Base-by-base conservation (phyloP, 2,113 vertebrate genomes). In the Tachysurus vachellii region DNA sequence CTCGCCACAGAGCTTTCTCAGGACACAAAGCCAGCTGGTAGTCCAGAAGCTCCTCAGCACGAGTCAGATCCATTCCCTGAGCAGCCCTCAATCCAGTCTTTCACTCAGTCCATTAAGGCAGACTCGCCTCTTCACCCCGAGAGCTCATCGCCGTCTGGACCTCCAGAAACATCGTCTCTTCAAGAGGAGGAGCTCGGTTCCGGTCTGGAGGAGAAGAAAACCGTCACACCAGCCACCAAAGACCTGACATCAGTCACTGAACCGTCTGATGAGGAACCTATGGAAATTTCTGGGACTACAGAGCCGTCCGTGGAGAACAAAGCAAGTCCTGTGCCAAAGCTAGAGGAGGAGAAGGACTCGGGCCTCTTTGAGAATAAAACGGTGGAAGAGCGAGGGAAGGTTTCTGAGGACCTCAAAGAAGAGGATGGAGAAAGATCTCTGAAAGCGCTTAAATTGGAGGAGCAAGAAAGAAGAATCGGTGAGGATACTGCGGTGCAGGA, bases 131-230 rank as follows among this genome's bases (percentile, higher is more conserved):
- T 93, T 83, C 82, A 83, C 62, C 62, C 82, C 92, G 93, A 93
- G 53, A 83, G 56, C 90, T 90, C 92, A 50, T 87, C 88, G 76
- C 88, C 88, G 89, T 92, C 89, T 81, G 94, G 95, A 77, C 93
- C 92, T 92, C 89, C 92, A 85, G 95, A 96, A 91, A 90, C 77
- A 73, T 89, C 93, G 88, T 75, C 87, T 88, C 83, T 89, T 88
- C 90, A 91, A 47, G 90, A 88, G 57, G 85, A 93, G 89, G 92
- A 88, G 71, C 87, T 91, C 85, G 88, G 88, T 88, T 91, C 91
- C 68, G 93, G 92, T 91, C 91, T 91, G 90, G 94, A 94, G 93
- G 93, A 94, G 92, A 91, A 91, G 84, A 93, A 93, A 92, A 90
- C 92, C 92, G 92, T 94, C 92, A 91, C 90, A 66, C 80, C 90